phyloP scores from a whole-genome alignment of 2,888 invertebrate species.

The Drosophila limbata region DNA sequence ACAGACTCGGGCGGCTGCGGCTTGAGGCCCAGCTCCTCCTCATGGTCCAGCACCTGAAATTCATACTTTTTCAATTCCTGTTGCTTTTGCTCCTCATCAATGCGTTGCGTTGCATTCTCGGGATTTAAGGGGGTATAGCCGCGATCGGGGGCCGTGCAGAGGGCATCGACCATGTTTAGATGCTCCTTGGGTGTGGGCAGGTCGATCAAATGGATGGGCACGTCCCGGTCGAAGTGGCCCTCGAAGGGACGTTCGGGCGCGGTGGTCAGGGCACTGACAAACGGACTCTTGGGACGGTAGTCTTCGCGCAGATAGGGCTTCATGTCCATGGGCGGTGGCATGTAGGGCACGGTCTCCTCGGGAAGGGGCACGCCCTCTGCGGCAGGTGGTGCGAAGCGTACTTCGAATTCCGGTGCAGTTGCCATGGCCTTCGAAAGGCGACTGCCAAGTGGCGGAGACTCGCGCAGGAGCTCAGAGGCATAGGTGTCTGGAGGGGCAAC shows the following conservation, averaged over 20 bases:
- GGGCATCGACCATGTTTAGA: slow-evolving; percentile 87
- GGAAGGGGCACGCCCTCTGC: slow-evolving; percentile 87
- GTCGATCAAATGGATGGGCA: slow-evolving; percentile 84
- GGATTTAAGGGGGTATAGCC: slow-evolving; percentile 87
- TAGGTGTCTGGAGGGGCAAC: slow-evolving; percentile 25
- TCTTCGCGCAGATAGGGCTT: slow-evolving; percentile 86
- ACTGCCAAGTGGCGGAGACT: slow-evolving; percentile 86
- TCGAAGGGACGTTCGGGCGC: slow-evolving; percentile 88
- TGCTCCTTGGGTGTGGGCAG: slow-evolving; percentile 86
- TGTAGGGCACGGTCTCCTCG: slow-evolving; percentile 88
- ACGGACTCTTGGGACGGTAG: slow-evolving; percentile 87
- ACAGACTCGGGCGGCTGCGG: slow-evolving; percentile 65
- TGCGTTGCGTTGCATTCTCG: slow-evolving; percentile 84
- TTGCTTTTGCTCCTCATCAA: slow-evolving; percentile 79
- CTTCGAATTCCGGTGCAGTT: slow-evolving; percentile 82
- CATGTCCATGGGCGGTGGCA: slow-evolving; percentile 88
- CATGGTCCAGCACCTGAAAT: slow-evolving; percentile 83
- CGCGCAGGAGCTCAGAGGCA: slow-evolving; percentile 61
- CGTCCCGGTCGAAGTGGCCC: slow-evolving; percentile 85
- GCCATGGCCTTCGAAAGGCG: slow-evolving; percentile 86
- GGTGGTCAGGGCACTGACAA: slow-evolving; percentile 89
- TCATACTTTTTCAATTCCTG: slow-evolving; percentile 79
- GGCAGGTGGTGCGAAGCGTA: slow-evolving; percentile 81
- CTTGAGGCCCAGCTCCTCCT: slow-evolving; percentile 75
- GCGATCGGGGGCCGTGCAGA: slow-evolving; percentile 88